Base-by-base conservation (phyloP, 2,888 invertebrate genomes). In the Pedicia rivosa region DNA sequence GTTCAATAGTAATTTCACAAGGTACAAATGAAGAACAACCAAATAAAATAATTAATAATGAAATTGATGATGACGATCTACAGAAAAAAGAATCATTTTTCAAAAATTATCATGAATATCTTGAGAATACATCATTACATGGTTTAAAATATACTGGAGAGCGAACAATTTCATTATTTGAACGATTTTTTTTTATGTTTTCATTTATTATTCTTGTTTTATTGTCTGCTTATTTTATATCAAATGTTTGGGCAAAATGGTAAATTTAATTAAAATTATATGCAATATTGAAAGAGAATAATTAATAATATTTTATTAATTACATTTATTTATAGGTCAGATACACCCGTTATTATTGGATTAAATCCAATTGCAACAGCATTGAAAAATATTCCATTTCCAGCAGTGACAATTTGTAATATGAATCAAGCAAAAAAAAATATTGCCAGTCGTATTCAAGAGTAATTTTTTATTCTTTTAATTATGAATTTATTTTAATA, bases 321-420 rank as follows among this genome's bases (percentile, higher is more conserved):
- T n/a, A n/a, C n/a, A n/a, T n/a, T n/a, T n/a, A n/a, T n/a, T n/a
- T n/a, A n/a, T n/a, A n/a, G n/a, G 76, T 64, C 68, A 6, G 63
- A 66, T 6, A 69, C 72, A 4, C 86, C 86, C 0, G 77, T 86
- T 48, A 81, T 86, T 37, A 77, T 84, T 36, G 78, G 54, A 31
- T 70, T 84, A 40, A 81, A 77, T 51, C 78, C 84, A 1, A 70
- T 72, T 45, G 71, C 76, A 32, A 74, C 74, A 40, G 65, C 70
- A 1, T 64, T 86, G 1, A 65, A 67, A 3, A 64, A 71, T 38
- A 69, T 86, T 39, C 86, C 86, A 0, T 86, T 87, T 57, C 86
- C 87, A 0, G 80, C 86, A 0, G 63, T 87, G 2, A 86, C 86
- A 1, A 72, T 87, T 41, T 87, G 87, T 54, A 86, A 84, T 53